Percentiles rank a stretch among this genome's conserved stretches.
Evolutionary conservation across 1,140 invertebrate genomes (phyloP).

Genomic region (Pomacea maculata): DNA sequence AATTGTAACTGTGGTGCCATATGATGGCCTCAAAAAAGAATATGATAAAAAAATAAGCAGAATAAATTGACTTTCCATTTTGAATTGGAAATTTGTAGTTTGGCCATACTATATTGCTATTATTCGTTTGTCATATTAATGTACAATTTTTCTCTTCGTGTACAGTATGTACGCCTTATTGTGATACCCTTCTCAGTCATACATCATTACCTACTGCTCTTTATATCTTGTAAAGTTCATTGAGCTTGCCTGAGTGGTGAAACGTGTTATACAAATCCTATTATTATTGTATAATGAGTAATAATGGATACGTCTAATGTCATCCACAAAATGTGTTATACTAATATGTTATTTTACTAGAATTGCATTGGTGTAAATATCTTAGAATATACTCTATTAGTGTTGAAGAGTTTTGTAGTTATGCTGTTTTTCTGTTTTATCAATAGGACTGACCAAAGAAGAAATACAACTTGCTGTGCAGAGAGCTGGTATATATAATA

Average conservation of each 20-base stretch:
- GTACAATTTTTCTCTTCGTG: background rate
- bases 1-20: background rate
- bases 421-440: background rate
- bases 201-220: too few species aligned
- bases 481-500: constrained; percentile 38
- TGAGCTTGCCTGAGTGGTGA: too few species aligned
- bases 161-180: too few species aligned
- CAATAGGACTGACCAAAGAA: constrained; percentile 66
- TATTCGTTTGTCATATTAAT: background rate
- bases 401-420: too few species aligned
- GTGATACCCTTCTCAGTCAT: too few species aligned
- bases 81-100: too few species aligned
- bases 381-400: background rate
- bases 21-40: too few species aligned
- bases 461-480: constrained; percentile 51
- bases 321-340: background rate
- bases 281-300: background rate
- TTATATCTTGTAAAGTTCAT: too few species aligned
- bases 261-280: background rate
- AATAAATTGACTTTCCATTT: too few species aligned
- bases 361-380: background rate
- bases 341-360: background rate
- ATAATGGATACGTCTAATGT: background rate
- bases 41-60: too few species aligned
- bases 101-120: too few species aligned